These are phyloP conservation scores for Cossypha niveicapilla DNA, from an alignment of 2,797 vertebrate species.

Conservation along the genomic window DNA sequence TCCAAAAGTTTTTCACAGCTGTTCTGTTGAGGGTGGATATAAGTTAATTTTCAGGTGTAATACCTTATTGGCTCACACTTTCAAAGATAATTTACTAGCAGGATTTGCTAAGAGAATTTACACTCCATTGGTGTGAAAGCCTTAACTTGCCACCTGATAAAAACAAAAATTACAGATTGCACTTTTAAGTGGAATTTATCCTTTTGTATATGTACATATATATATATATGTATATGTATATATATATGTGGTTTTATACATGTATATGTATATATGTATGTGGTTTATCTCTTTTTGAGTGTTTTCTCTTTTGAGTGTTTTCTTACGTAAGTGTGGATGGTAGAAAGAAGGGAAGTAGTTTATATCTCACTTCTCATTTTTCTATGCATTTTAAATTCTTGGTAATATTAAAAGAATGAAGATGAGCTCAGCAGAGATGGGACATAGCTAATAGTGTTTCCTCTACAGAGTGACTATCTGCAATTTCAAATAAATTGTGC, in stretches of 20 bases:
- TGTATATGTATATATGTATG: background rate
- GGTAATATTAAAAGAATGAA: background rate
- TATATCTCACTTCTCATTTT: background rate
- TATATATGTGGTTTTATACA: no score
- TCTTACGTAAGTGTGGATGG: background rate
- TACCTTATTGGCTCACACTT: background rate
- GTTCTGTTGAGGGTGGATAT: background rate
- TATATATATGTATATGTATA: no score
- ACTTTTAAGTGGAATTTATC: conserved; percentile 25
- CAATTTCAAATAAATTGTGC: background rate
- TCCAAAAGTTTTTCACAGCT: background rate
- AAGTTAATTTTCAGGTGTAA: conserved; percentile 6
- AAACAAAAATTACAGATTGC: background rate
- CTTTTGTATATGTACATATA: background rate
- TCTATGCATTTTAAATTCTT: background rate
- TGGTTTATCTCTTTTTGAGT: background rate
- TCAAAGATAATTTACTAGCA: background rate
- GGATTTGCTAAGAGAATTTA: conserved; percentile 31
- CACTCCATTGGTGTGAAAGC: background rate
- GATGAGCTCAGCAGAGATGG: background rate
- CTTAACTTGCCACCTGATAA: conserved; percentile 1
- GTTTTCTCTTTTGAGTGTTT: background rate
- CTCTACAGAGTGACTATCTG: background rate
- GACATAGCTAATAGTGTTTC: background rate
- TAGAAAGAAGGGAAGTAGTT: background rate